Percentiles rank a stretch among this genome's conserved stretches.
These are phyloP conservation scores for Cyrtonyx montezumae DNA, from an alignment of 2,113 vertebrate genomes.

Conservation along the genomic window DNA sequence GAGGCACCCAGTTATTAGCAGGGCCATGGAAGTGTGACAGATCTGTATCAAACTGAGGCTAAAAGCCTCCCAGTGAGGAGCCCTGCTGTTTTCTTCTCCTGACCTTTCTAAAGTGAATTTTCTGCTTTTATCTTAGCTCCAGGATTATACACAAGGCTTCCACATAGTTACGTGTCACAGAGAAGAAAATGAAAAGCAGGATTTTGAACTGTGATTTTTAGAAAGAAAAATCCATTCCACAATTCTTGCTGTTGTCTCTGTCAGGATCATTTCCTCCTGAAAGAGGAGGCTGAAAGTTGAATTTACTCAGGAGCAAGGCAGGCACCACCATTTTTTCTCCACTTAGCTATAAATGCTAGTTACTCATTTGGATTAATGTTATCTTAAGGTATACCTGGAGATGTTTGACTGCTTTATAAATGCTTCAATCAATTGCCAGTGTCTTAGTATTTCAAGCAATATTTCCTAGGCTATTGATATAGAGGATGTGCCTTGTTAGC, in stretches of 20 bases:
- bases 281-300: neutral
- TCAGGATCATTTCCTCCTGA: neutral
- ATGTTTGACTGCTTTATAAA: neutral
- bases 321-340: neutral
- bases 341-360: neutral
- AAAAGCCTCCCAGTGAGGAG: neutral
- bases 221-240: neutral
- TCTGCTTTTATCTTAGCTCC: neutral
- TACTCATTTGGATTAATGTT: neutral
- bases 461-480: rapidly evolving
- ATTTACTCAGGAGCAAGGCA: neutral
- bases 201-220: neutral
- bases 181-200: neutral
- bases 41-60: neutral
- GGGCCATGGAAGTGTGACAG: neutral
- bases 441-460: neutral
- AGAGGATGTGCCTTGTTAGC: neutral
- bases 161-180: neutral
- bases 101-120: neutral
- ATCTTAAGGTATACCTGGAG: neutral
- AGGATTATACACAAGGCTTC: neutral
- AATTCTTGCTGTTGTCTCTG: neutral
- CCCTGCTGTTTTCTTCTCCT: neutral
- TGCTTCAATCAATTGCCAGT: neutral
- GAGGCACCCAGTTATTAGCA: neutral